phyloP scores from a whole-genome alignment of 1,140 invertebrate species.

The Aleiodes sp. region DNA sequence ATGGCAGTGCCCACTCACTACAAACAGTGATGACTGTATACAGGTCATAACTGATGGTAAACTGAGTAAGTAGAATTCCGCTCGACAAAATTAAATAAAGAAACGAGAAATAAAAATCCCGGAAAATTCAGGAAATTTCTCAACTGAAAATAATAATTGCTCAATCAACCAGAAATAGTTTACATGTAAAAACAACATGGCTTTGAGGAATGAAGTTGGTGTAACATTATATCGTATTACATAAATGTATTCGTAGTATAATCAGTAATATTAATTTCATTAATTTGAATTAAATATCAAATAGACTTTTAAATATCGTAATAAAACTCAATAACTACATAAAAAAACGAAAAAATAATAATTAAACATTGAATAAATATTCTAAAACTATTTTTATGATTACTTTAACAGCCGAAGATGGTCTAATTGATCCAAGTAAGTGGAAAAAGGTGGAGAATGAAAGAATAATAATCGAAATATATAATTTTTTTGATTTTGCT shows the following conservation, averaged over 20 bases:
- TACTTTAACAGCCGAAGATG: constrained; percentile 62
- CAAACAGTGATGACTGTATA: constrained; percentile 74
- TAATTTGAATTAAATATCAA: constrained; percentile 26
- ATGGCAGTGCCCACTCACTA: constrained; percentile 84
- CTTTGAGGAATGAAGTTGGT: constrained; percentile 15
- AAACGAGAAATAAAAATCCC: not conserved
- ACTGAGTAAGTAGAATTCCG: constrained; percentile 73
- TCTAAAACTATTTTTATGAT: constrained; percentile 54
- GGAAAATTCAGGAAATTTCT: not conserved
- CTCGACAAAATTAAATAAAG: not conserved
- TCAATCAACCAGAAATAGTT: not conserved
- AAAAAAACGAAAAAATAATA: constrained; percentile 7
- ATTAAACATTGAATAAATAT: not conserved
- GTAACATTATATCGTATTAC: constrained; percentile 23
- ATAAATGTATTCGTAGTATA: constrained; percentile 27
- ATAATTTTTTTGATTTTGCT: constrained; percentile 35
- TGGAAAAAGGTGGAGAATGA: constrained; percentile 55
- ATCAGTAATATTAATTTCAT: constrained; percentile 23
- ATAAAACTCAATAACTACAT: constrained; percentile 46
- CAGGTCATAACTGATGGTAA: constrained; percentile 89
- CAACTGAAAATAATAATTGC: not conserved
- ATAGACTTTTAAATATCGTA: constrained; percentile 33
- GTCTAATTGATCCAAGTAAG: constrained; percentile 65
- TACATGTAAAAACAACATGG: not conserved
- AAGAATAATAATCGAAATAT: constrained; percentile 51